phyloP scores from a whole-genome alignment of 2,113 vertebrate genomes.

The Nansenia antarctica region DNA sequence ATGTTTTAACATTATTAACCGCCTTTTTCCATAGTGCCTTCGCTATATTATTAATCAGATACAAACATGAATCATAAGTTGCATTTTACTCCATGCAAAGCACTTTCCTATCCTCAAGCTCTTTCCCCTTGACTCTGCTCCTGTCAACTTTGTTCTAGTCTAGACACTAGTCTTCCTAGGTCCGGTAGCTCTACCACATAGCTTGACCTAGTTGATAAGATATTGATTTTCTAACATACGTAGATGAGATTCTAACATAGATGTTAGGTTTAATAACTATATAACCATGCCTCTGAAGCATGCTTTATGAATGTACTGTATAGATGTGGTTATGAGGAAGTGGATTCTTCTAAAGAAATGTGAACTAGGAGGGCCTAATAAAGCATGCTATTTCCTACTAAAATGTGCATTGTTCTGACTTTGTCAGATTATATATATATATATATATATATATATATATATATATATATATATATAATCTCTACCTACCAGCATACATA shows the following conservation, averaged over 20 bases:
- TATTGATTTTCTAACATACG: too few species aligned
- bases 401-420: background rate
- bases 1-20: background rate
- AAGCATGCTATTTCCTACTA: conserved; percentile 36
- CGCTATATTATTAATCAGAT: too few species aligned
- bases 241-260: background rate
- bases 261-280: background rate
- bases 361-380: conserved; percentile 30
- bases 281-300: background rate
- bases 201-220: background rate
- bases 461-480: background rate
- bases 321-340: background rate
- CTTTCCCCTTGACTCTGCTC: background rate
- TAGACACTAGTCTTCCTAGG: background rate
- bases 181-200: background rate
- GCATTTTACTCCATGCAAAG: background rate
- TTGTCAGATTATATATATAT: background rate
- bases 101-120: background rate
- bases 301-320: background rate
- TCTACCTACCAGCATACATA: background rate
- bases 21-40: too few species aligned
- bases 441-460: too few species aligned
- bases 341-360: background rate
- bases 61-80: background rate
- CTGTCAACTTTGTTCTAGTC: background rate